Percentiles rank a stretch among this genome's conserved stretches.
These are phyloP conservation scores for Platycercus adscitus DNA, from an alignment of 2,113 vertebrate species.

Conservation along the genomic window DNA sequence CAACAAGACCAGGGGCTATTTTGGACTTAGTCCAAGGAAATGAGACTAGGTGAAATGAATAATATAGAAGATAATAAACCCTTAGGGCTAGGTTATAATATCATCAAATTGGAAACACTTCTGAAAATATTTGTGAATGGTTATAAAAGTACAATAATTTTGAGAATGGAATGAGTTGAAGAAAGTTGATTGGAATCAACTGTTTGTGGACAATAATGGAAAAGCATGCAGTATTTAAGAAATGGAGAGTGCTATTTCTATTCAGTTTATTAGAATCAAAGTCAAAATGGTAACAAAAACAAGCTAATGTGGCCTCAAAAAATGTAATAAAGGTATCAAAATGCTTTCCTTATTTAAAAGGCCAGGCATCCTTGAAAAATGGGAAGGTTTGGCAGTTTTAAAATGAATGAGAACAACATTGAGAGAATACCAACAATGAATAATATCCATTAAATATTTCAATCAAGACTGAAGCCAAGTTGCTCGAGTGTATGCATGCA, in stretches of 20 bases:
- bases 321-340: slow-evolving; percentile 73
- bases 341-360: slow-evolving; percentile 76
- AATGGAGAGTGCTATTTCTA: slow-evolving; percentile 58
- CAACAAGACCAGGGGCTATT: slow-evolving; percentile 79
- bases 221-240: slow-evolving; percentile 68
- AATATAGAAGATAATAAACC: slow-evolving; percentile 80
- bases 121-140: slow-evolving; percentile 79
- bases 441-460: slow-evolving; percentile 73
- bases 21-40: slow-evolving; percentile 80
- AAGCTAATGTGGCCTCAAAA: slow-evolving; percentile 66
- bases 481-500: slow-evolving; percentile 63
- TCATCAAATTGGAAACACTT: slow-evolving; percentile 77
- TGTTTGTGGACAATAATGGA: slow-evolving; percentile 73
- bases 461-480: slow-evolving; percentile 71
- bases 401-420: slow-evolving; percentile 67
- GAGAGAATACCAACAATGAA: slow-evolving; percentile 61
- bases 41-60: slow-evolving; percentile 81
- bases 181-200: slow-evolving; percentile 79
- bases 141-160: slow-evolving; percentile 77
- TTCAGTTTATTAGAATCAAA: slow-evolving; percentile 70
- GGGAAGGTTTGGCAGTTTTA: slow-evolving; percentile 70
- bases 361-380: slow-evolving; percentile 69
- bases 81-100: slow-evolving; percentile 80
- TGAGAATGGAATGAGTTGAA: slow-evolving; percentile 73
- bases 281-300: slow-evolving; percentile 67